A percentile compares a stretch with the other conserved stretches of the same genome.
Conservation (phyloP, 1,140 invertebrate species). For the Brachionus angularis region DNA sequence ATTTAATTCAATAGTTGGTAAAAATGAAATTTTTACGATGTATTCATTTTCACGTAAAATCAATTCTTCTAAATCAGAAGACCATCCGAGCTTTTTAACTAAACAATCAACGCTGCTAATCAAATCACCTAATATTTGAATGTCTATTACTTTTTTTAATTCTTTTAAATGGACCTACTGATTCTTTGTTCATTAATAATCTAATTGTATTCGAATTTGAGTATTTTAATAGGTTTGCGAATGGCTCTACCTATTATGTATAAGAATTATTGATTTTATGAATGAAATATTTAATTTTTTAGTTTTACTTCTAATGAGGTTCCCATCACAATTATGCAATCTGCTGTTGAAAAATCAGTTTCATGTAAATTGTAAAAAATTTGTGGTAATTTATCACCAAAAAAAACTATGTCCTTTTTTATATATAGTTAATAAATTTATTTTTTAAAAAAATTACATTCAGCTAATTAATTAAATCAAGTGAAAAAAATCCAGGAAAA, state of each 20-base stretch:
- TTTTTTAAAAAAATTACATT: no score
- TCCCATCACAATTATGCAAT: constrained; percentile 82
- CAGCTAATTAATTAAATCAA: no score
- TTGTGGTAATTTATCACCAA: constrained; percentile 81
- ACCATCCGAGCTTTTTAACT: constrained; percentile 28
- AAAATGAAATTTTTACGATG: no score
- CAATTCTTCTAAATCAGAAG: constrained; percentile 9
- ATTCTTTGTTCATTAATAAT: constrained; percentile 36
- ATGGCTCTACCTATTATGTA: no score
- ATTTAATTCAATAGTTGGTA: not conserved
- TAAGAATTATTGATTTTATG: no score
- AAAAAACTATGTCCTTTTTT: constrained; percentile 92
- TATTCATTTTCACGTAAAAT: not conserved
- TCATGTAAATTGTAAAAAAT: constrained; percentile 77
- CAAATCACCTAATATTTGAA: constrained; percentile 29
- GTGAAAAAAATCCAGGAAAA: no score
- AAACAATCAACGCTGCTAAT: not conserved
- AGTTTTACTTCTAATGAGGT: constrained; percentile 69
- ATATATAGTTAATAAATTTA: constrained; percentile 56
- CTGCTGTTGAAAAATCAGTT: constrained; percentile 74
- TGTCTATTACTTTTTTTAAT: constrained; percentile 1
- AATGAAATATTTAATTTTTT: no score
- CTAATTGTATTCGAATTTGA: constrained; percentile 9
- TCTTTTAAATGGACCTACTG: constrained; percentile 16
- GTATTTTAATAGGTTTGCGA: constrained; percentile 2